Evolutionary conservation across 2,797 vertebrate genomes (phyloP).

Genomic region (Periparus ater): DNA sequence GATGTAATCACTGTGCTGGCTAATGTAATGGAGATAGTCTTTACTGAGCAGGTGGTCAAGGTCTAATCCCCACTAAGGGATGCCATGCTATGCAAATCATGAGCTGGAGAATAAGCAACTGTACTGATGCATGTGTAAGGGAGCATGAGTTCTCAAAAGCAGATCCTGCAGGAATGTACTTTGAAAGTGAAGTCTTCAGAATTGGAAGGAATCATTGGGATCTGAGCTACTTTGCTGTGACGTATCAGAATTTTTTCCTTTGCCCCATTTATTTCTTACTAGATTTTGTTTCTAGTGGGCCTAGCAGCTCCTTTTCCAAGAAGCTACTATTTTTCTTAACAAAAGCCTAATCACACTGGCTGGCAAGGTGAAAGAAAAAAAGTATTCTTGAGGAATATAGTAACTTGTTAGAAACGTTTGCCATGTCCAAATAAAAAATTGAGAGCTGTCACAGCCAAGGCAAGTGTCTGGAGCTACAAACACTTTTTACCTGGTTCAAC

Average conservation of each 20-base stretch:
- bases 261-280: neutral
- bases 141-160: neutral
- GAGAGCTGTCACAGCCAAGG: neutral
- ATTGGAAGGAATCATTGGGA: neutral
- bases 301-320: neutral
- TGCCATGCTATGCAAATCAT: neutral
- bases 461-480: neutral
- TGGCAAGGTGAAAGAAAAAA: neutral
- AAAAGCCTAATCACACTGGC: neutral
- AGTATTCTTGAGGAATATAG: neutral
- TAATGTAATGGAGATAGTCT: neutral
- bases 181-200: neutral
- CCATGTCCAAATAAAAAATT: neutral
- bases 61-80: neutral
- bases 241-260: neutral
- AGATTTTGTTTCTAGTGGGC: slow-evolving; percentile 5
- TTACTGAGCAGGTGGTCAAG: neutral
- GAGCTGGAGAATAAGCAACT: neutral
- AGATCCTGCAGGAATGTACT: neutral
- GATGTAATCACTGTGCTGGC: neutral
- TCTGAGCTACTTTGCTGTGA: neutral
- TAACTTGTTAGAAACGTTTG: neutral
- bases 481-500: neutral
- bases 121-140: neutral
- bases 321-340: neutral